Conservation (phyloP, 2,797 vertebrate genomes). For the Eurystomus glaucurus region DNA sequence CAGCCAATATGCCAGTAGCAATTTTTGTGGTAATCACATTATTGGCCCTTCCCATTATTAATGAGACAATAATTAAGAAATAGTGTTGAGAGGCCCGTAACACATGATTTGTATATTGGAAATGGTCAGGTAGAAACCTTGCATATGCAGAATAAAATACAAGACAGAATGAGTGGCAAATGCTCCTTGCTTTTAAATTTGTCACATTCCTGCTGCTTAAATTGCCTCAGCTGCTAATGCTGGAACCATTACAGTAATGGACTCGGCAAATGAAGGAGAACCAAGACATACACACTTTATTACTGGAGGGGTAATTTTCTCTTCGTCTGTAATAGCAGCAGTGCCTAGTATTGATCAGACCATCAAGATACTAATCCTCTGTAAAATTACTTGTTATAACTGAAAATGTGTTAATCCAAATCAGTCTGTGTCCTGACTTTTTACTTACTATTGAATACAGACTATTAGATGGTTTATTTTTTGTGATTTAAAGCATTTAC, state of each 20-base stretch:
- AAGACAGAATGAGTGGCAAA: slow-evolving; percentile 71
- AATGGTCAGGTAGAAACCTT: slow-evolving; percentile 54
- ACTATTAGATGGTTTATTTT: slow-evolving; percentile 83
- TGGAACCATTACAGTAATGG: slow-evolving; percentile 97
- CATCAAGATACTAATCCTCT: slow-evolving; percentile 98
- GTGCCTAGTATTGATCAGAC: slow-evolving; percentile 97
- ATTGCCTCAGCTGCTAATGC: slow-evolving; percentile 96
- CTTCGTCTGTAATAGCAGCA: slow-evolving; percentile 95
- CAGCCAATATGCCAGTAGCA: slow-evolving; percentile 84
- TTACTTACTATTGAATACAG: slow-evolving; percentile 81
- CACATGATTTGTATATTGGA: slow-evolving; percentile 80
- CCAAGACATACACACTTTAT: slow-evolving; percentile 94
- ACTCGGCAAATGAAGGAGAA: slow-evolving; percentile 97
- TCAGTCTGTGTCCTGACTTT: slow-evolving; percentile 81
- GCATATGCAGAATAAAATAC: slow-evolving; percentile 58
- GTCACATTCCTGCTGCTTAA: slow-evolving; percentile 83
- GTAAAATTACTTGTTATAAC: slow-evolving; percentile 96
- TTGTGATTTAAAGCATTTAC: slow-evolving; percentile 90
- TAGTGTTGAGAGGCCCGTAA: slow-evolving; percentile 88
- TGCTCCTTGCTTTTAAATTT: slow-evolving; percentile 81
- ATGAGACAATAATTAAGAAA: slow-evolving; percentile 93
- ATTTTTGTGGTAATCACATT: slow-evolving; percentile 86
- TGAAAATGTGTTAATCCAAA: slow-evolving; percentile 91
- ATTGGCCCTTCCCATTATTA: slow-evolving; percentile 89
- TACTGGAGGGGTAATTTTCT: slow-evolving; percentile 97